Percentiles rank a stretch among this genome's conserved stretches.
Conservation (phyloP, 2,888 invertebrate species). For the Caradrina kadenii region DNA sequence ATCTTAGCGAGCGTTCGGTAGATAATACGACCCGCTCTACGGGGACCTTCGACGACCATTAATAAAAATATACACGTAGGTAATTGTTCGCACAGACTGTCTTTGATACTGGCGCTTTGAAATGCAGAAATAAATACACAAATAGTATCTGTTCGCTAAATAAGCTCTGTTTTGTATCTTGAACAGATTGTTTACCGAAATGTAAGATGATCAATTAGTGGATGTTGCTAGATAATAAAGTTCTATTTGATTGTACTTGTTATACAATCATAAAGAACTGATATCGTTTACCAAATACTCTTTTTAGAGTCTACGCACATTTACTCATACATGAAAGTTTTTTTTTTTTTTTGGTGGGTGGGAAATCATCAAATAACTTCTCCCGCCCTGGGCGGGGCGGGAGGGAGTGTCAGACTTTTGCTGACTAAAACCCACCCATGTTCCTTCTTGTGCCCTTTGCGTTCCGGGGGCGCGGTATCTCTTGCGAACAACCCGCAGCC, state of each 20-base stretch:
- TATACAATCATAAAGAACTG: conserved; percentile 12
- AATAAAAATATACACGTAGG: conserved; percentile 65
- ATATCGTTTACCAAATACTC: conserved; percentile 21
- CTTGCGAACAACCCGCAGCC: too few species aligned
- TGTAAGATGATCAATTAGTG: conserved; percentile 73
- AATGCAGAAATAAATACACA: conserved; percentile 42
- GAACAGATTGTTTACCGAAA: conserved; percentile 70
- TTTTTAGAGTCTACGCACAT: neutral
- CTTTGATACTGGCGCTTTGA: conserved; percentile 42
- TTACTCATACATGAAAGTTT: neutral
- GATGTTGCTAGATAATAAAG: conserved; percentile 65
- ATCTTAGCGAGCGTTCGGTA: conserved; percentile 61
- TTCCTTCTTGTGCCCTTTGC: too few species aligned
- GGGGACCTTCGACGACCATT: conserved; percentile 60
- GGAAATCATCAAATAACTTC: too few species aligned
- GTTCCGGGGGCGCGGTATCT: too few species aligned
- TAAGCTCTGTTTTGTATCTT: conserved; percentile 36
- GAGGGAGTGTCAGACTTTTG: too few species aligned
- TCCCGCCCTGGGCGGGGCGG: too few species aligned
- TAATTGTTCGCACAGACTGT: conserved; percentile 40
- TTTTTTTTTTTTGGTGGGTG: too few species aligned
- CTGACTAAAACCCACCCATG: too few species aligned
- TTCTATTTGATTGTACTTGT: conserved; percentile 19
- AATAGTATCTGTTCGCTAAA: conserved; percentile 19
- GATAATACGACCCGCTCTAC: conserved; percentile 63